Conservation (phyloP, 2,797 vertebrate species). For the Alauda arvensis region DNA sequence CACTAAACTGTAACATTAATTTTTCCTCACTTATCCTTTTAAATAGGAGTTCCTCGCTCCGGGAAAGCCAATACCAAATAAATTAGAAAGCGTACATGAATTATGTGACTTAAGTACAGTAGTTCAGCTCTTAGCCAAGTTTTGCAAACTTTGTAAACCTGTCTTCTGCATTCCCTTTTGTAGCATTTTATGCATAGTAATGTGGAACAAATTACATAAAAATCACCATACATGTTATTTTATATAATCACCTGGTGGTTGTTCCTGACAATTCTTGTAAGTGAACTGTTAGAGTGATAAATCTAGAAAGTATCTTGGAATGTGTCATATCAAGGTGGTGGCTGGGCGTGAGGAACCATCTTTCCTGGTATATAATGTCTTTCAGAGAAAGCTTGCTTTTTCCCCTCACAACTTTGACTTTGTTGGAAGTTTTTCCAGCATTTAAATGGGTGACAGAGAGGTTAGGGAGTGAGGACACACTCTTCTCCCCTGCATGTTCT, state of each 20-base stretch:
- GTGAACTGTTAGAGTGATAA: conserved; percentile 18
- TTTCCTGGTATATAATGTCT: not conserved
- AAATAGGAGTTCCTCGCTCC: conserved; percentile 5
- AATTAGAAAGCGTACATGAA: not conserved
- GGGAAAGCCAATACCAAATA: conserved; percentile 14
- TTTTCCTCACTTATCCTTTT: conserved; percentile 51
- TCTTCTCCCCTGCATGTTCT: not conserved
- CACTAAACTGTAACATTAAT: conserved; percentile 50
- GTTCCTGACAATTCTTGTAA: conserved; percentile 41
- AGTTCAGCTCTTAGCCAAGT: conserved; percentile 16
- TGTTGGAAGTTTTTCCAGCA: not conserved
- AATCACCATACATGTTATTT: conserved; percentile 19
- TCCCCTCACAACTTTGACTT: not conserved
- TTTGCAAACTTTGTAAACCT: conserved; percentile 4
- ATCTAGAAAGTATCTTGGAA: conserved; percentile 38
- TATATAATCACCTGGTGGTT: conserved; percentile 45
- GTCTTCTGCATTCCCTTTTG: conserved; percentile 25
- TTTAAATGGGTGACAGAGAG: not conserved
- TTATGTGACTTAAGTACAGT: not conserved
- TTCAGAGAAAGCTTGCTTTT: conserved; percentile 1
- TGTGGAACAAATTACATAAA: conserved; percentile 39
- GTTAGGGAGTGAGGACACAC: not conserved
- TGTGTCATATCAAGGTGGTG: not conserved
- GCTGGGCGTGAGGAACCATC: not conserved
- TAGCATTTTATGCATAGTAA: conserved; percentile 21